Evolutionary conservation across 2,888 invertebrate species (phyloP).

Genomic region (Nomada lathburiana): DNA sequence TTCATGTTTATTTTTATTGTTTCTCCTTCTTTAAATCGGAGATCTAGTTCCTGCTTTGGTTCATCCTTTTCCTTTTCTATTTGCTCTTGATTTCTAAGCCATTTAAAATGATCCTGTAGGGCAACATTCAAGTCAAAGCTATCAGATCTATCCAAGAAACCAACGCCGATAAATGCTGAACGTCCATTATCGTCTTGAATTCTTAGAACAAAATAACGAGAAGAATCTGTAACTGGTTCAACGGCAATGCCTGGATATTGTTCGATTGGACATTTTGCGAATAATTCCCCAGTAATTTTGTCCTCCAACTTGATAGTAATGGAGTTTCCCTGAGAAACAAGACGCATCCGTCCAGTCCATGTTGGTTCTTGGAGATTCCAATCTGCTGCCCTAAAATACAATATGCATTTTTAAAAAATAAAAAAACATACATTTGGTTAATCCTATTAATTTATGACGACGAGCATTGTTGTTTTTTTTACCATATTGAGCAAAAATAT

Average conservation of each 20-base stretch:
- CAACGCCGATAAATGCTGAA: slow-evolving; percentile 97
- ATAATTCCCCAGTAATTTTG: slow-evolving; percentile 95
- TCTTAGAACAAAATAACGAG: slow-evolving; percentile 97
- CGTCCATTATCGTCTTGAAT: slow-evolving; percentile 98
- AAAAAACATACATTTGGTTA: not conserved
- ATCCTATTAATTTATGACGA: not conserved
- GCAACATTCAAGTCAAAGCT: slow-evolving; percentile 99
- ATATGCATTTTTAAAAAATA: slow-evolving; percentile 71
- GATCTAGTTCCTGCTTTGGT: slow-evolving; percentile 93
- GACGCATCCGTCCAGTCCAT: slow-evolving; percentile 98
- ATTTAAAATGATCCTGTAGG: slow-evolving; percentile 99
- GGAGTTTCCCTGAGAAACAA: slow-evolving; percentile 95
- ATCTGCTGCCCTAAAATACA: slow-evolving; percentile 94
- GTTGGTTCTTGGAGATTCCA: slow-evolving; percentile 99
- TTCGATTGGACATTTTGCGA: slow-evolving; percentile 98
- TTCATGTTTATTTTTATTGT: slow-evolving; percentile 99
- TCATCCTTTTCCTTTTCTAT: slow-evolving; percentile 92
- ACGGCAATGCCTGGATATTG: slow-evolving; percentile 97
- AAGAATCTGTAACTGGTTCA: slow-evolving; percentile 98
- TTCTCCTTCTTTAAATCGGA: slow-evolving; percentile 99
- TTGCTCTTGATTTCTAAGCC: slow-evolving; percentile 93
- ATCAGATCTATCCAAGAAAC: slow-evolving; percentile 98
- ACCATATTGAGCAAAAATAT: not conserved
- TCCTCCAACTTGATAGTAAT: slow-evolving; percentile 97
- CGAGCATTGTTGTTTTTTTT: not conserved